phyloP scores from a whole-genome alignment of 2,888 invertebrate genomes.

The Noctua comes region DNA sequence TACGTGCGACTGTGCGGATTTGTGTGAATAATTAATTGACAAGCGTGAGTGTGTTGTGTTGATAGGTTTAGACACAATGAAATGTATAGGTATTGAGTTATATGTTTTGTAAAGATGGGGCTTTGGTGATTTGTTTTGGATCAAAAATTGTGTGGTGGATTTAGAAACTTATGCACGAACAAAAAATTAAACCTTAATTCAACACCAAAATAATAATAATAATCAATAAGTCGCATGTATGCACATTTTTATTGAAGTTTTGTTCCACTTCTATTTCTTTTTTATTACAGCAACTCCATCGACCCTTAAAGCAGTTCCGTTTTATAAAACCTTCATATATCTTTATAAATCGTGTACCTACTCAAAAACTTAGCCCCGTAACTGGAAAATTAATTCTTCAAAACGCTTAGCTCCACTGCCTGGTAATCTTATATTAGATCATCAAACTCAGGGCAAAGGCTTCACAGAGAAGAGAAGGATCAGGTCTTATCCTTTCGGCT shows the following conservation, averaged over 20 bases:
- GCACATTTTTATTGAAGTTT: too few species aligned
- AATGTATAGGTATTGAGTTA: conserved; percentile 21
- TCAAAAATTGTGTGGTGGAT: neutral
- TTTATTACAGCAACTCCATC: neutral
- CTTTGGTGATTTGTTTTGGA: neutral
- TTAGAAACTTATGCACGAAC: neutral
- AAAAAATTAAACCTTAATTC: neutral
- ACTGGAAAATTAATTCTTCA: neutral
- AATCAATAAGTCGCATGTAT: neutral
- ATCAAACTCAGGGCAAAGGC: conserved; percentile 30
- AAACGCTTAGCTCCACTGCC: neutral
- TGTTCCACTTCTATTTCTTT: too few species aligned
- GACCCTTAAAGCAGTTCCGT: neutral
- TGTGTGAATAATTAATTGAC: conserved; percentile 45
- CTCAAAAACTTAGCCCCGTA: neutral
- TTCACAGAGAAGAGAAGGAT: neutral
- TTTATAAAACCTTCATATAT: neutral
- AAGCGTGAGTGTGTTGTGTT: conserved; percentile 14
- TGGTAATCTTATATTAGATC: conserved; percentile 25
- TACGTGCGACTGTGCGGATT: conserved; percentile 42
- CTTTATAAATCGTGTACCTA: neutral
- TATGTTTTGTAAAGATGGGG: neutral
- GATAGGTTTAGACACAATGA: conserved; percentile 27
- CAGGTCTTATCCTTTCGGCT: conserved; percentile 42
- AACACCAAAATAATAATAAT: neutral